phyloP scores from a whole-genome alignment of 2,113 vertebrate species.

The Melanocharis versteri region DNA sequence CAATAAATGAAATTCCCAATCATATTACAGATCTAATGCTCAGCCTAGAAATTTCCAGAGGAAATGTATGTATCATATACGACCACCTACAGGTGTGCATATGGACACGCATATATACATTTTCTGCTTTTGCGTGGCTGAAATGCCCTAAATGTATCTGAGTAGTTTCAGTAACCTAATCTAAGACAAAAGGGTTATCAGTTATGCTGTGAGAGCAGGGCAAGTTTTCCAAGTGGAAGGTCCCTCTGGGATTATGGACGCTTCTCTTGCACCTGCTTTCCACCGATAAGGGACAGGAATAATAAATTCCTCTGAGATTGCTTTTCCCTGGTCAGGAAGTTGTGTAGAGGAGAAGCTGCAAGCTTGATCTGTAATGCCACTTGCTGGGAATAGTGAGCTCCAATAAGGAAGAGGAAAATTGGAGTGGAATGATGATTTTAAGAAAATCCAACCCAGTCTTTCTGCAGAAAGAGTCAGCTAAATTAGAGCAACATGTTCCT shows the following conservation, averaged over 20 bases:
- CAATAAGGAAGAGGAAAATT: background rate
- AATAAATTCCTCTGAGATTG: slow-evolving; percentile 7
- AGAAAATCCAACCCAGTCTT: background rate
- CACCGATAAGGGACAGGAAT: background rate
- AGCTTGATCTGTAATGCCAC: background rate
- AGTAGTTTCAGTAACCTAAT: background rate
- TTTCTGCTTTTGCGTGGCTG: background rate
- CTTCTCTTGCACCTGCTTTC: background rate
- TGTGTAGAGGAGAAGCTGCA: background rate
- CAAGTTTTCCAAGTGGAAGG: background rate
- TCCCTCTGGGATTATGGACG: background rate
- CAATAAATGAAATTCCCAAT: background rate
- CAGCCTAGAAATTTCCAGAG: background rate
- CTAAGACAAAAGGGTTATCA: background rate
- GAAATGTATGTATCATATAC: background rate
- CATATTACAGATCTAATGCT: background rate
- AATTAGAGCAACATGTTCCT: background rate
- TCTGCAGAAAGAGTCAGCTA: background rate
- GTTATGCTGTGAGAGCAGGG: background rate
- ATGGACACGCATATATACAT: rapidly evolving
- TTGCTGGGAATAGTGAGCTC: background rate
- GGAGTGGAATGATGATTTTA: background rate
- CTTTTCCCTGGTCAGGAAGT: background rate
- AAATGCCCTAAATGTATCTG: background rate
- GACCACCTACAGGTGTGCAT: background rate